A percentile compares a stretch with the other conserved stretches of the same genome.
Evolutionary conservation across 2,888 invertebrate genomes (phyloP).

Genomic region (Subacronicta megacephala): DNA sequence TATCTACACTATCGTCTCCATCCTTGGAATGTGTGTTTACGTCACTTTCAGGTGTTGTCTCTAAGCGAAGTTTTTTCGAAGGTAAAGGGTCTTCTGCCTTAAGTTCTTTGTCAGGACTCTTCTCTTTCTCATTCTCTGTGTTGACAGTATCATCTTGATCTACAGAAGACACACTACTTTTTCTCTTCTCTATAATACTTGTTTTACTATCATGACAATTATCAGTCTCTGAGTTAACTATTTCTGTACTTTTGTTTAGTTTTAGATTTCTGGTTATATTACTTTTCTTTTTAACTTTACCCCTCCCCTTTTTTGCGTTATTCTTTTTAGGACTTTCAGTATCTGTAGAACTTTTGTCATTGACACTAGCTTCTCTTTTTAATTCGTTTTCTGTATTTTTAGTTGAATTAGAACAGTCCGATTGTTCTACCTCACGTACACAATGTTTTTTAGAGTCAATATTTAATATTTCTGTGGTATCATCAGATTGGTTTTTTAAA

Average conservation of each 20-base stretch:
- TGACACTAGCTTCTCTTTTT: slow-evolving; percentile 70
- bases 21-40: slow-evolving; percentile 82
- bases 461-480: slow-evolving; percentile 74
- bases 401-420: slow-evolving; percentile 73
- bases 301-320: slow-evolving; percentile 75
- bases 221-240: slow-evolving; percentile 75
- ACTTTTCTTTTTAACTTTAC: slow-evolving; percentile 80
- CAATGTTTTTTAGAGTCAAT: slow-evolving; percentile 83
- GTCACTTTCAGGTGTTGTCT: slow-evolving; percentile 78
- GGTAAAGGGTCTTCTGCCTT: slow-evolving; percentile 80
- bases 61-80: slow-evolving; percentile 82
- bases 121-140: slow-evolving; percentile 73
- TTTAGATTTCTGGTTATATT: slow-evolving; percentile 68
- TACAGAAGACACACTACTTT: slow-evolving; percentile 83
- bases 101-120: slow-evolving; percentile 72
- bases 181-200: slow-evolving; percentile 82
- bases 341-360: slow-evolving; percentile 76
- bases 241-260: slow-evolving; percentile 70
- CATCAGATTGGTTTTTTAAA: slow-evolving; percentile 81
- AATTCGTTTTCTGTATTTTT: slow-evolving; percentile 67
- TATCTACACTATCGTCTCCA: slow-evolving; percentile 68
- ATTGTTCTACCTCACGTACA: slow-evolving; percentile 75
- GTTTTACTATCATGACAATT: slow-evolving; percentile 80
- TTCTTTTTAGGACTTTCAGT: slow-evolving; percentile 74
- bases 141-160: slow-evolving; percentile 74